Evolutionary conservation across 2,113 vertebrate species (phyloP).

Genomic region (Hemicordylus capensis): DNA sequence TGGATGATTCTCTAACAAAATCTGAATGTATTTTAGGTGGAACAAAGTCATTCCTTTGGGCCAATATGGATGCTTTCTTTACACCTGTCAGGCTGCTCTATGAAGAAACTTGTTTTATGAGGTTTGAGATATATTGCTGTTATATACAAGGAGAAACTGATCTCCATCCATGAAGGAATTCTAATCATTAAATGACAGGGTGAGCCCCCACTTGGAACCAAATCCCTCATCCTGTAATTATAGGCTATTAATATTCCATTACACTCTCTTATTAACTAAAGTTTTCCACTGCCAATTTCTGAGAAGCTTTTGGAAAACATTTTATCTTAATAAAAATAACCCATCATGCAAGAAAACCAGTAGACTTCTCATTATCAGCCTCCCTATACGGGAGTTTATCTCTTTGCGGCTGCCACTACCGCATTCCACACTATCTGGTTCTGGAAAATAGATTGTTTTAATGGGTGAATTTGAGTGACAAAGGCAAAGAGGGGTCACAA

Average conservation of each 20-base stretch:
- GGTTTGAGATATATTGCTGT: neutral
- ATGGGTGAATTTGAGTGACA: conserved; percentile 67
- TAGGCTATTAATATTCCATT: conserved; percentile 27
- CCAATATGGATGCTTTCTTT: neutral
- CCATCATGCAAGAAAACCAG: conserved; percentile 62
- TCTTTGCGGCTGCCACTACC: conserved; percentile 59
- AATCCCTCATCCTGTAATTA: conserved; percentile 37
- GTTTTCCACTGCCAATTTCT: conserved; percentile 49
- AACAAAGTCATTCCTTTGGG: neutral
- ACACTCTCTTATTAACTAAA: conserved; percentile 38
- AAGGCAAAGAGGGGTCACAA: conserved; percentile 53
- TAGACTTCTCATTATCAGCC: conserved; percentile 49
- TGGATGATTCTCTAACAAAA: neutral
- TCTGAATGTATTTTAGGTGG: neutral
- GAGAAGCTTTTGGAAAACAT: conserved; percentile 45
- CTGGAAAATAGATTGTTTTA: conserved; percentile 64
- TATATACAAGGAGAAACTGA: conserved; percentile 16
- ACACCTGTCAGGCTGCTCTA: neutral
- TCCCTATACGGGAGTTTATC: conserved; percentile 38
- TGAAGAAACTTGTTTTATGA: neutral
- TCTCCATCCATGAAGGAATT: neutral
- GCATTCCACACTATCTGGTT: conserved; percentile 51
- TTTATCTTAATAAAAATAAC: conserved; percentile 73
- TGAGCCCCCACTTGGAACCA: conserved; percentile 41
- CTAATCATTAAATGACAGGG: conserved; percentile 35